Evolutionary conservation across 2,888 invertebrate species (phyloP), one percentile per base, ranked within the genome.

Genomic region (Meta bourneti): DNA sequence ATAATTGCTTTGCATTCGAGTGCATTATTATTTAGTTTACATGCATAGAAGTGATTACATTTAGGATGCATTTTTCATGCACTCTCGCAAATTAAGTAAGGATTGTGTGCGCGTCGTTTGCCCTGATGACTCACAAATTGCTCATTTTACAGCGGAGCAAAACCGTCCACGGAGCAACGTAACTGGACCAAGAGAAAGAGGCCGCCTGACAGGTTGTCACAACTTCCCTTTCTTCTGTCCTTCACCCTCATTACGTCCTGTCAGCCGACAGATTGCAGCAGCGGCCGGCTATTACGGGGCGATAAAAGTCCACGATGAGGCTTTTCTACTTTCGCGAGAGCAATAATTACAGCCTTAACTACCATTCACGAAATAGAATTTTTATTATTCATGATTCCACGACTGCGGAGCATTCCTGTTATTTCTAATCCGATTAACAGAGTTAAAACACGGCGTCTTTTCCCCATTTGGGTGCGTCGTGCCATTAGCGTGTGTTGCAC

Each of bases 331-430:
- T 84, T 74, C 52, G 52, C 7, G 54, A 51, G 77, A 74, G 34
- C 74, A 61, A 61, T 84, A 84, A 84, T 84, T 84, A 34, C 74
- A 19, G 54, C 52, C 54, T 61, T 52, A 75, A 84, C 52, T 54
- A 20, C 74, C 20, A 72, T 74, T 74, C 74, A 16, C 48, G 16
- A 54, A 84, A 74, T 74, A 54, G 74, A 61, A 74, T 54, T 83
- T 84, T 84, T 84, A 84, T 84, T 75, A 84, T 84, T 75, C 83
- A 84, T 84, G 74, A 74, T 19, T n/a, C 7, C 48, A 9, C 52
- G 34, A 74, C 74, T 75, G 54, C 20, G 54, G 52, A 74, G 51
- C 54, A 8, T 51, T 81, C 70, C 34, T 9, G 51, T 8, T 52
- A 54, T 72, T 83, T 83, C 52, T 83, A 83, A 83, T 72, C 83